phyloP scores from a whole-genome alignment of 2,113 vertebrate species.

The Solea senegalensis region DNA sequence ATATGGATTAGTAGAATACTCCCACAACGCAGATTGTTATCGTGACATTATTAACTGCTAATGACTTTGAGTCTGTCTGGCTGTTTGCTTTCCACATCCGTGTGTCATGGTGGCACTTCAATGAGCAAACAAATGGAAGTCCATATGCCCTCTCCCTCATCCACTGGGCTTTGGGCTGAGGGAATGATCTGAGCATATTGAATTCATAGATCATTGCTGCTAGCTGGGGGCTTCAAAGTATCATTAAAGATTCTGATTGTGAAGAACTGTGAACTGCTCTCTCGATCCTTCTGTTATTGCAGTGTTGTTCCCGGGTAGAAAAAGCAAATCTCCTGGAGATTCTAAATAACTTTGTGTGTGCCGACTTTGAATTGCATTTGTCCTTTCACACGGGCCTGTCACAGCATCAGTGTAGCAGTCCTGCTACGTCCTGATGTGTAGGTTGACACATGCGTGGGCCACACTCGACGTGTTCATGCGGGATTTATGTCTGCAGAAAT shows the following conservation, averaged over 20 bases:
- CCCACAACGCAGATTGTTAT: constrained; percentile 47
- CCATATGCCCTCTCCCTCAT: constrained; percentile 31
- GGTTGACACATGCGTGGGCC: too few species aligned
- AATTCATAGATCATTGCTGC: constrained; percentile 75
- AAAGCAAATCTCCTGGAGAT: constrained; percentile 38
- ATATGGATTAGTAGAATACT: constrained; percentile 46
- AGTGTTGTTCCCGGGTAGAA: constrained; percentile 14
- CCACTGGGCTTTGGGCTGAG: constrained; percentile 52
- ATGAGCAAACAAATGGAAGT: constrained; percentile 61
- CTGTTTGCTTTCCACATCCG: constrained; percentile 32
- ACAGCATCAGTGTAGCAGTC: too few species aligned
- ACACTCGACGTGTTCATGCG: too few species aligned
- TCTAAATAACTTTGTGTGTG: constrained; percentile 34
- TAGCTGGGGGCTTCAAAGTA: constrained; percentile 62
- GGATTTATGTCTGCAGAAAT: too few species aligned
- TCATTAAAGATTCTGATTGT: constrained; percentile 72
- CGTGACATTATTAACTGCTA: constrained; percentile 48
- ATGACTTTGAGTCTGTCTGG: constrained; percentile 54
- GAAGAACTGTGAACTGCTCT: constrained; percentile 49
- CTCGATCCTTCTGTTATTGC: constrained; percentile 40
- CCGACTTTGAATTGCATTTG: not conserved
- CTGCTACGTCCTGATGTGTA: too few species aligned
- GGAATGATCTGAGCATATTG: constrained; percentile 70
- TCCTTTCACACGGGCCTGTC: not conserved
- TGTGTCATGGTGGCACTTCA: constrained; percentile 42